Percentiles rank a stretch among this genome's conserved stretches.
Conservation (phyloP, 2,113 vertebrate genomes). For the Astur gentilis region DNA sequence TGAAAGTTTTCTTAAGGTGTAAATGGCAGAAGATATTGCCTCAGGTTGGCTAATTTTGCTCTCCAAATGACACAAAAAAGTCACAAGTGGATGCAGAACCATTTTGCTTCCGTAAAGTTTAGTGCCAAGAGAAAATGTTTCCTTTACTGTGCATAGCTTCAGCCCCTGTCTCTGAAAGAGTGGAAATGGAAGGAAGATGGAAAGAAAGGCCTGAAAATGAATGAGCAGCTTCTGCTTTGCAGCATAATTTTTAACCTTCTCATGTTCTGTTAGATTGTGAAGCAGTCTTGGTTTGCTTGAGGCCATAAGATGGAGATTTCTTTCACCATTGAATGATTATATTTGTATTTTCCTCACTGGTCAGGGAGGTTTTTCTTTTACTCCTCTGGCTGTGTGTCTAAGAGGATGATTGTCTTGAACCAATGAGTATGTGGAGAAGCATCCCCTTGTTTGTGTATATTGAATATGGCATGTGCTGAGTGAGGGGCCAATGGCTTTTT, state of each 20-base stretch:
- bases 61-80: background rate
- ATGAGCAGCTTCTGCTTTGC: background rate
- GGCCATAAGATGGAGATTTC: background rate
- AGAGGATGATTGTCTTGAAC: background rate
- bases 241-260: background rate
- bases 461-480: background rate
- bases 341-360: background rate
- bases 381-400: background rate
- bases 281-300: background rate
- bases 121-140: background rate
- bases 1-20: background rate
- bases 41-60: background rate
- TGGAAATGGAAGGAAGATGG: background rate
- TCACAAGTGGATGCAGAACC: background rate
- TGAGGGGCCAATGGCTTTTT: background rate
- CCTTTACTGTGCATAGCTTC: background rate
- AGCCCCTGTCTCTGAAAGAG: background rate
- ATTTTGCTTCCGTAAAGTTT: background rate
- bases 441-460: background rate
- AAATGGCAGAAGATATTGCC: background rate
- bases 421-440: background rate
- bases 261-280: background rate
- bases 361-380: background rate
- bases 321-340: background rate
- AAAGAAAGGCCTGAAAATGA: background rate